Evolutionary conservation across 2,888 invertebrate genomes (phyloP).

Genomic region (Stenchaetothrips biformis): DNA sequence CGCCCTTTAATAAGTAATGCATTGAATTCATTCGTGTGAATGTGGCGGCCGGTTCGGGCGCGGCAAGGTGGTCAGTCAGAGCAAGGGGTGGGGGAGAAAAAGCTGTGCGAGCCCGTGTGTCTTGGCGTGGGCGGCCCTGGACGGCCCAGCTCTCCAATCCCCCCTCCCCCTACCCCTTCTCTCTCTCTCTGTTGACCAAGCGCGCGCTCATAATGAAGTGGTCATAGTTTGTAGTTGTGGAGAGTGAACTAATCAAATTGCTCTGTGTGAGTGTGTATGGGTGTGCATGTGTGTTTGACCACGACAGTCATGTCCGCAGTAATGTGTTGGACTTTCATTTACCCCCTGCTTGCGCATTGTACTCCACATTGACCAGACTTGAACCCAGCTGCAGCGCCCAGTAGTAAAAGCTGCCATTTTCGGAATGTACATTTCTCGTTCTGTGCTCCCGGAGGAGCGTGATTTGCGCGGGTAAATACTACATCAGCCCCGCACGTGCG

Average conservation of each 20-base stretch:
- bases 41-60: not conserved
- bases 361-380: not conserved
- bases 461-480: no score
- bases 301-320: not conserved
- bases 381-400: not conserved
- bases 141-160: not conserved
- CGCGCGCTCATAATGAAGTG: constrained; percentile 24
- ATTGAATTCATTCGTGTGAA: constrained; percentile 18
- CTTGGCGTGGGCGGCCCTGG: not conserved
- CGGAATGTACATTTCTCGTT: no score
- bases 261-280: not conserved
- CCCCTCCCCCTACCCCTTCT: not conserved
- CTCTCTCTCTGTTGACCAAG: constrained; percentile 15
- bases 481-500: no score
- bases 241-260: constrained; percentile 25
- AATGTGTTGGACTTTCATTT: constrained; percentile 21
- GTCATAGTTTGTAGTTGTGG: constrained; percentile 24
- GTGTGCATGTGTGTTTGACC: constrained; percentile 2
- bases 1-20: not conserved
- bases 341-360: constrained; percentile 1
- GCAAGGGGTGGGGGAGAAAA: not conserved
- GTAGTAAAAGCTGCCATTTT: not conserved
- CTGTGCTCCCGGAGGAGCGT: no score
- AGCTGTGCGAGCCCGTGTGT: not conserved
- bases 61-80: not conserved